A percentile compares a stretch with the other conserved stretches of the same genome.
Conservation (phyloP, 2,113 vertebrate species). For the Phylloscopus whistleri region DNA sequence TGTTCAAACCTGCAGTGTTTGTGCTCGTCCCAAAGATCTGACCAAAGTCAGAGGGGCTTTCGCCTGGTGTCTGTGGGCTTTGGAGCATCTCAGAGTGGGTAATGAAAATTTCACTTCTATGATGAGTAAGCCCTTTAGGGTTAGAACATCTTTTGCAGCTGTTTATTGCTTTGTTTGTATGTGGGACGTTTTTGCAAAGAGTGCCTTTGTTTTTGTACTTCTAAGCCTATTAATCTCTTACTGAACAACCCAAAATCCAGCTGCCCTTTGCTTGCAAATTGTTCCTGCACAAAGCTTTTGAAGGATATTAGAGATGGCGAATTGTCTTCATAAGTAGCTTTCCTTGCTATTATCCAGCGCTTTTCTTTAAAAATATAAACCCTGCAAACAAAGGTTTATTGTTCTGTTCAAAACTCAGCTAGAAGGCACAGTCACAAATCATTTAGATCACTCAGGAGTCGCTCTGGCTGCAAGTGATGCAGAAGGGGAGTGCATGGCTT, state of each 20-base stretch:
- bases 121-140: not conserved
- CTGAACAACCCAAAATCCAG: not conserved
- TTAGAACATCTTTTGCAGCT: not conserved
- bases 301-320: not conserved
- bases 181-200: not conserved
- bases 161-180: not conserved
- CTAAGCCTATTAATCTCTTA: not conserved
- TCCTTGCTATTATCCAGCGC: not conserved
- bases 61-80: not conserved
- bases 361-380: not conserved
- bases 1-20: not conserved
- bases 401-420: not conserved
- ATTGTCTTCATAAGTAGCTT: constrained; percentile 39
- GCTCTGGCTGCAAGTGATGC: not conserved
- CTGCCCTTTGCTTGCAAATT: not conserved
- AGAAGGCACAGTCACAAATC: constrained; percentile 15
- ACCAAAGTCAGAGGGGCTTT: not conserved
- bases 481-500: not conserved
- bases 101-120: not conserved
- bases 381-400: constrained; percentile 40
- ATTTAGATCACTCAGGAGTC: not conserved
- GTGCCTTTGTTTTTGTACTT: not conserved
- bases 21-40: not conserved
- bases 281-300: not conserved
- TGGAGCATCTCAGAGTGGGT: not conserved